Evolutionary conservation across 2,797 vertebrate genomes (phyloP).

Genomic region (Peromyscus melanophrys): DNA sequence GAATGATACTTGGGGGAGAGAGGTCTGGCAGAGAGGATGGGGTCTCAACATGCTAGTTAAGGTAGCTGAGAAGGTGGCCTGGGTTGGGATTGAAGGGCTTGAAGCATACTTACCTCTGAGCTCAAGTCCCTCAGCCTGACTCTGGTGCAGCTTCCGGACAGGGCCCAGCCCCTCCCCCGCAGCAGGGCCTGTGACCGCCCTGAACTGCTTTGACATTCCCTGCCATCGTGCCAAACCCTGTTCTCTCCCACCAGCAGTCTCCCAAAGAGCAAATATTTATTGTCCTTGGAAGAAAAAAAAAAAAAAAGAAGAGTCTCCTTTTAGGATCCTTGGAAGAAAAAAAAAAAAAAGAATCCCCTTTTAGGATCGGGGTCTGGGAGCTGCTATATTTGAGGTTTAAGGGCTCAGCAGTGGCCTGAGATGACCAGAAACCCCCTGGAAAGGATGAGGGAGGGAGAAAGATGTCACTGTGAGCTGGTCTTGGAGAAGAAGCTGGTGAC

Average conservation of each 20-base stretch:
- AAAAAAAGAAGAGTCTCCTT: constrained; percentile 78
- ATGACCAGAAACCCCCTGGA: constrained; percentile 76
- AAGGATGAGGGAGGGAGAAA: not conserved
- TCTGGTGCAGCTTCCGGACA: constrained; percentile 41
- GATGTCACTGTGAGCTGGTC: not conserved
- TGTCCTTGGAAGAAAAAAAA: constrained; percentile 85
- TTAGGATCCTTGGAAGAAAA: constrained; percentile 84
- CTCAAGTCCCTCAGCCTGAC: not conserved
- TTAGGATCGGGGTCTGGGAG: constrained; percentile 83
- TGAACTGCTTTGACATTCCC: constrained; percentile 74
- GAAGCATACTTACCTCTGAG: not conserved
- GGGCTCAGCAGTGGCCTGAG: constrained; percentile 50
- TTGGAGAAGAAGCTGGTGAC: not conserved
- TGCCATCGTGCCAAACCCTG: constrained; percentile 80
- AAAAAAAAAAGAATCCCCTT: constrained; percentile 72
- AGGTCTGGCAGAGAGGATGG: not conserved
- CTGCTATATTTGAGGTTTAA: constrained; percentile 59
- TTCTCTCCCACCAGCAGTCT: constrained; percentile 78
- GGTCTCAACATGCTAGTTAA: not conserved
- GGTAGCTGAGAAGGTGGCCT: not conserved
- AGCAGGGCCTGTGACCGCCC: constrained; percentile 59
- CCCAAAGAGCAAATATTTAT: constrained; percentile 87
- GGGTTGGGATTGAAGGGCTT: not conserved
- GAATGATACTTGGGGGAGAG: not conserved
- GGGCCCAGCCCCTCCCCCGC: not conserved